Conservation (phyloP, 2,888 invertebrate genomes). For the Kryphioiulus occultus region DNA sequence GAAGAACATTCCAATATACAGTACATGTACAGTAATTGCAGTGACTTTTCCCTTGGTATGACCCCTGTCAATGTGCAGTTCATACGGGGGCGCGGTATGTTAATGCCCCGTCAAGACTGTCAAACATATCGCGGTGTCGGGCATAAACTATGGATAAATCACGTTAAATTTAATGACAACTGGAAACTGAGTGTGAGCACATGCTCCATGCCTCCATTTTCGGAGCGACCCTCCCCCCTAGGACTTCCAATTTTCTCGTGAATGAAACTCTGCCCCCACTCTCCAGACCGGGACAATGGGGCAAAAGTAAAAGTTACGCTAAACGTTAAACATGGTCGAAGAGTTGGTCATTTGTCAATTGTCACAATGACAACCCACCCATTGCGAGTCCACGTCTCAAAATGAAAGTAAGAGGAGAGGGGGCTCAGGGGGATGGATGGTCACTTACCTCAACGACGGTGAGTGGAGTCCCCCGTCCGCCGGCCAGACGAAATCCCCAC, state of each 20-base stretch:
- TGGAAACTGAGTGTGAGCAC: too few species aligned
- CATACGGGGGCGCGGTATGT: too few species aligned
- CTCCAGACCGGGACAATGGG: neutral
- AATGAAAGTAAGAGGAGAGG: neutral
- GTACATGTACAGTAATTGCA: too few species aligned
- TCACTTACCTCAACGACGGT: slow-evolving; percentile 43
- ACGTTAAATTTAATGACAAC: too few species aligned
- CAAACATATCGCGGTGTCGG: too few species aligned
- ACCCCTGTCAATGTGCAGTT: too few species aligned
- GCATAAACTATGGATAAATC: too few species aligned
- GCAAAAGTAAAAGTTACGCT: neutral
- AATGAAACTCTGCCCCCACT: neutral
- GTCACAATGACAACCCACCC: neutral
- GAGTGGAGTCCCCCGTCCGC: slow-evolving; percentile 46
- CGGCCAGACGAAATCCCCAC: slow-evolving; percentile 48
- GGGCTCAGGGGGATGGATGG: too few species aligned
- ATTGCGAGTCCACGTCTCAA: neutral
- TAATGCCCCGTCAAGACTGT: too few species aligned
- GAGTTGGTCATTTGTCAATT: neutral
- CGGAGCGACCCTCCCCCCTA: neutral
- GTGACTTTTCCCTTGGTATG: too few species aligned
- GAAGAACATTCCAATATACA: too few species aligned
- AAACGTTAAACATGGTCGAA: too few species aligned
- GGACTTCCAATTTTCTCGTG: neutral
- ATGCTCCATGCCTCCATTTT: neutral